Conservation (phyloP, 2,797 vertebrate genomes). For the Anas capensis region DNA sequence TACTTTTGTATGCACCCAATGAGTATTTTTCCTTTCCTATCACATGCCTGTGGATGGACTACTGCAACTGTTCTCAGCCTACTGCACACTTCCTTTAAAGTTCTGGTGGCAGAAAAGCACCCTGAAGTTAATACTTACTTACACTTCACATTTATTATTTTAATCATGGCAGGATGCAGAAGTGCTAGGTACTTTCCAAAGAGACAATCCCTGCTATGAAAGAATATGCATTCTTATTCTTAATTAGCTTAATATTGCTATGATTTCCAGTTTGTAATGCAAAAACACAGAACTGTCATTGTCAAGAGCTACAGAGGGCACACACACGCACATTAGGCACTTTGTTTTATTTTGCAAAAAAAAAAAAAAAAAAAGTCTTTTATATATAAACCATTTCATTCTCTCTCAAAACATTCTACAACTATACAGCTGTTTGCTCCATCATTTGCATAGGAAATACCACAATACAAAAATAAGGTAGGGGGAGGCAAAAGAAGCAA, state of each 20-base stretch:
- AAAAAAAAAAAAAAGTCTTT: constrained; percentile 68
- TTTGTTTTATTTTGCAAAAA: constrained; percentile 86
- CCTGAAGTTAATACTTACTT: not conserved
- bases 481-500: constrained; percentile 82
- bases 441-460: constrained; percentile 85
- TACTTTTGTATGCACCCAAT: not conserved
- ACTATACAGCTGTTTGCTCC: constrained; percentile 84
- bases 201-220: not conserved
- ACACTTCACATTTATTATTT: not conserved
- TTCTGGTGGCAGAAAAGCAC: not conserved
- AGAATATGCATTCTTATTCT: not conserved
- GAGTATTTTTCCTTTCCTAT: not conserved
- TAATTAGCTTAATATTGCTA: not conserved
- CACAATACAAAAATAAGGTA: constrained; percentile 90
- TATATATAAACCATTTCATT: constrained; percentile 86
- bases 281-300: not conserved
- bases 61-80: not conserved
- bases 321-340: constrained; percentile 78
- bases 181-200: constrained; percentile 46
- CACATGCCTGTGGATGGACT: not conserved
- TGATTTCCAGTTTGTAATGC: not conserved
- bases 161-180: not conserved
- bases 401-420: constrained; percentile 84
- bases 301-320: not conserved
- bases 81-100: not conserved